Base-by-base conservation (phyloP, 2,888 invertebrate genomes). In the Leucophora obtusa region DNA sequence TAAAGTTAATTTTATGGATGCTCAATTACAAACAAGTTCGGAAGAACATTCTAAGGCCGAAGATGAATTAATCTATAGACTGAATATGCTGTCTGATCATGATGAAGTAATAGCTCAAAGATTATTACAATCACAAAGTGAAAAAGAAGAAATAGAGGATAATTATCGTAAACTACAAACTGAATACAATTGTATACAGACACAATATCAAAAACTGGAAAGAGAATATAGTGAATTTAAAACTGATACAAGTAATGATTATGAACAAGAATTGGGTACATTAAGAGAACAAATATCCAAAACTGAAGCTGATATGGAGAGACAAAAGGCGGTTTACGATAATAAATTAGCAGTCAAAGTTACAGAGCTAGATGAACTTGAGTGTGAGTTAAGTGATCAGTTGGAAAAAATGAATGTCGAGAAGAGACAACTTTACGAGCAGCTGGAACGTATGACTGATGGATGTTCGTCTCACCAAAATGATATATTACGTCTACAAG, bases 41-140 rank as follows among this genome's bases (percentile, higher is more conserved):
- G 92, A 92, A 78, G 93, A 94, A 85, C 93, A 93, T 83, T 91
- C 92, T 15, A 91, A 92, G 83, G 92, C 93, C 79, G 93, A 94
- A 89, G 93, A 94, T 84, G 92, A 93, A 82, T 88, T 94, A 68
- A 92, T 93, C 4, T 91, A 92, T 83, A 92, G 94, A 69, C 90
- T 95, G 65, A 92, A 92, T 7, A 92, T 92, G 83, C 90, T 95
- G 2, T 92, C 92, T 71, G 92, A 93, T 28, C 93, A 93, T 71
- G 93, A 95, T 83, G 93, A 93, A 85, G 91, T 92, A 11, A 91
- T 94, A 24, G 92, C 92, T 69, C 87, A 88, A 10, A 93, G 93
- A 84, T 90, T 95, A 76, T 87, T 94, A n/a, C 91, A 91, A 82
- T 84, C 93, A 1, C 89, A 88, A 60, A 92, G 92, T 80, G 92